These are phyloP conservation scores for Microcebus ravelobensis DNA, from an alignment of 2,113 vertebrate genomes.

Conservation along the genomic window DNA sequence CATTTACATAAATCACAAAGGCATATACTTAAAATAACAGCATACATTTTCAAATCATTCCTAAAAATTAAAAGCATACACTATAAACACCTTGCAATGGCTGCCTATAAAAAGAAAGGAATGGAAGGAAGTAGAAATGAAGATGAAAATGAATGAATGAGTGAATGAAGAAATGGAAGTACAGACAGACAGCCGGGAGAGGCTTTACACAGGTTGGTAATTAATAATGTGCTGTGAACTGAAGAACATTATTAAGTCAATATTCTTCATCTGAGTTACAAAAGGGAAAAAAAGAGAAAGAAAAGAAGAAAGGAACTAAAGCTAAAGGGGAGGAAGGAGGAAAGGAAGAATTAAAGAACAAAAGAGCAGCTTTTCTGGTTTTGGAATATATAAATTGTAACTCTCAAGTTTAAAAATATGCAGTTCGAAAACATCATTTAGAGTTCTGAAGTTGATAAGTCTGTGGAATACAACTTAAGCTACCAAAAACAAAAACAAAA, in stretches of 20 bases:
- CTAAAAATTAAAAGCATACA: not conserved
- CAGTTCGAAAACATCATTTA: not conserved
- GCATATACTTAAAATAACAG: not conserved
- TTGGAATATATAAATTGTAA: not conserved
- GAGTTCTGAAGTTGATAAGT: not conserved
- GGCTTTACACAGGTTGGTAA: not conserved
- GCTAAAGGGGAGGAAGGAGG: not conserved
- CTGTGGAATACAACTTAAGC: not conserved
- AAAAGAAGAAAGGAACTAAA: not conserved
- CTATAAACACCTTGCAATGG: not conserved
- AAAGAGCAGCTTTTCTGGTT: not conserved
- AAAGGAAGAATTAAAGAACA: not conserved
- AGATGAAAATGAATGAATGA: not conserved
- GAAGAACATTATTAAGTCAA: not conserved
- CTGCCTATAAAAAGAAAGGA: not conserved
- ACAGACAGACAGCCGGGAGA: not conserved
- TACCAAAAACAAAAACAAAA: not conserved
- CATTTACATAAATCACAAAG: not conserved
- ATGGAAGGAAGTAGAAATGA: not conserved
- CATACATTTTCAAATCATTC: constrained; percentile 3
- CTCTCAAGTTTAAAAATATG: not conserved
- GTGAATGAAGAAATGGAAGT: not conserved
- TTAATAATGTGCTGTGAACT: not conserved
- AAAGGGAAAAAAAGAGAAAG: not conserved
- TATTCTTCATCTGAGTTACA: not conserved